Evolutionary conservation across 1,140 invertebrate species (phyloP).

Genomic region (Drosophila sproati): DNA sequence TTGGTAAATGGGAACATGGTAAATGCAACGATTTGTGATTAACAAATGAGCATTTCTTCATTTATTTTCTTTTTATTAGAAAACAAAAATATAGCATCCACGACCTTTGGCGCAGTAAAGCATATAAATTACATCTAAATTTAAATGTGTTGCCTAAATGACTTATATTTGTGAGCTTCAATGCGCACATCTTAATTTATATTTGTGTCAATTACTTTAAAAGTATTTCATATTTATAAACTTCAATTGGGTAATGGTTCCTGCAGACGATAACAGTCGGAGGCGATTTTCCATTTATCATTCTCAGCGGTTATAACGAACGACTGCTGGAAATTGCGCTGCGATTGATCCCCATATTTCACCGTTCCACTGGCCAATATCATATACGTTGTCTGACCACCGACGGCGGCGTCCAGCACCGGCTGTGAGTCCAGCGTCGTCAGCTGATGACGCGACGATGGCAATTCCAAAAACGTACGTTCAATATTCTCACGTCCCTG

Average conservation of each 20-base stretch:
- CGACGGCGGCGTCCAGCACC: slow-evolving; percentile 88
- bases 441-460: slow-evolving; percentile 89
- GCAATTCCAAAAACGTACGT: slow-evolving; percentile 91
- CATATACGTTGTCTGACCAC: slow-evolving; percentile 89
- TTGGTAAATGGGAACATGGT: too few relatives aligned
- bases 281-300: slow-evolving; percentile 95
- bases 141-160: too few relatives aligned
- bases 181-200: neutral
- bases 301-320: slow-evolving; percentile 92
- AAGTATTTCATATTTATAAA: neutral
- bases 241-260: slow-evolving; percentile 77
- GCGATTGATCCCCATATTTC: slow-evolving; percentile 86
- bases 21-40: too few relatives aligned
- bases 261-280: slow-evolving; percentile 92
- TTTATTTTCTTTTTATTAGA: too few relatives aligned
- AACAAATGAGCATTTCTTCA: too few relatives aligned
- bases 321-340: slow-evolving; percentile 91
- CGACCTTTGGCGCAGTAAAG: too few relatives aligned
- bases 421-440: slow-evolving; percentile 92
- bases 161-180: too few relatives aligned
- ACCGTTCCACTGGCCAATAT: slow-evolving; percentile 91
- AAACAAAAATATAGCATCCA: too few relatives aligned
- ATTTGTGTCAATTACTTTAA: neutral
- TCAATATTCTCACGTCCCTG: slow-evolving; percentile 90
- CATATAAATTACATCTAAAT: too few relatives aligned